Conservation (phyloP, 2,113 vertebrate species). For the Percopsis transmontana region DNA sequence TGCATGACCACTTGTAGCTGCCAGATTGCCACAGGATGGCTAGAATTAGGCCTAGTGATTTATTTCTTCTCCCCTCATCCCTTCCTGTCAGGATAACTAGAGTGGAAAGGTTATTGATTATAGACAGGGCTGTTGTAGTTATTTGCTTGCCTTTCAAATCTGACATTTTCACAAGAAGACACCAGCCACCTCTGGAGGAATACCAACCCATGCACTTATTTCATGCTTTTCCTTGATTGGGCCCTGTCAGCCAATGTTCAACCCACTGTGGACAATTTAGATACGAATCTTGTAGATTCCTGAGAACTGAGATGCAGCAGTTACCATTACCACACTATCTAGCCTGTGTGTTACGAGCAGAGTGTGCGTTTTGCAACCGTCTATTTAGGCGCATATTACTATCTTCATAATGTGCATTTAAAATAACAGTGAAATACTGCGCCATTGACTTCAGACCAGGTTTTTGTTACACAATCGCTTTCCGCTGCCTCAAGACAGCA, state of each 20-base stretch:
- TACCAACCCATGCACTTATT: constrained; percentile 11
- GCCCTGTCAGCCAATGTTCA: neutral
- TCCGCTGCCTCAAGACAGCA: too few species aligned
- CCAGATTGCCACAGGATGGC: neutral
- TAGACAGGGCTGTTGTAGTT: neutral
- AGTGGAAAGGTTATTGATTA: neutral
- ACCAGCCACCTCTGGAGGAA: neutral
- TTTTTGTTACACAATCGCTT: too few species aligned
- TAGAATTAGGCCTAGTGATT: neutral
- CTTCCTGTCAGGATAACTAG: neutral
- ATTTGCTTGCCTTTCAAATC: constrained; percentile 9
- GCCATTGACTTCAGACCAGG: too few species aligned
- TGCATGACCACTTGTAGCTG: neutral
- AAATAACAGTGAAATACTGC: too few species aligned
- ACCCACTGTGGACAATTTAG: constrained; percentile 9
- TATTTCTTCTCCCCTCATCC: neutral
- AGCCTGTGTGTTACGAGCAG: too few species aligned
- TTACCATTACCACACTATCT: too few species aligned
- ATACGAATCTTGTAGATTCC: constrained; percentile 12
- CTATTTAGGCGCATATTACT: too few species aligned
- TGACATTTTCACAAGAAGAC: constrained; percentile 1
- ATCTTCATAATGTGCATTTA: too few species aligned
- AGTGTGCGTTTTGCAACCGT: too few species aligned
- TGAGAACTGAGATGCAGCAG: neutral
- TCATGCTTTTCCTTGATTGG: constrained; percentile 20